Base-by-base conservation (phyloP, 2,797 vertebrate genomes). In the Clarias platycephalus region DNA sequence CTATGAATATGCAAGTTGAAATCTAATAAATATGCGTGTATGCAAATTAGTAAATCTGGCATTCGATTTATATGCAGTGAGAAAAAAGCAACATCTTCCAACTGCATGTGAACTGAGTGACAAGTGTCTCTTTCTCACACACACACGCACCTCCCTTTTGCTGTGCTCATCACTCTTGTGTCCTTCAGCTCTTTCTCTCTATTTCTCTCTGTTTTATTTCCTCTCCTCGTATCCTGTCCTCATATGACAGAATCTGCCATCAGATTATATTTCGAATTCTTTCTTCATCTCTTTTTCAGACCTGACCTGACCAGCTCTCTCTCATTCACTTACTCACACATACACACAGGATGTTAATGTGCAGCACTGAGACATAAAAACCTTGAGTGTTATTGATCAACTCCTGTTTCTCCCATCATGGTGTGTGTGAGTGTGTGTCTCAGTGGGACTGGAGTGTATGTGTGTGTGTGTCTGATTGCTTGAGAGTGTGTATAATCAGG, bases 401-500 rank as follows among this genome's bases (percentile, higher is more conserved):
- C 31, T 24, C 31, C 57, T 37, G 28, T 75, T 75, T 75, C 67
- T 40, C 20, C 20, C 20, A 2, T 13, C 20, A 60, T 72, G 4
- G 75, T 77, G 55, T 76, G 55, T 31, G 49, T 18, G 24, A 16
- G 72, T 55, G 44, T 26, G 28, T 34, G 55, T 76, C 7, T 58
- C 28, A 58, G 53, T 34, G 53, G 40, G 75, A 77, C 75, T 62
- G 5, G 55, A 55, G 8, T 55, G 49, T 67, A 15, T 67, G 31
- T 37, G 58, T 34, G 64, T n/a, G n/a, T 24, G 20, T 40, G 1
- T 74, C 74, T 77, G 28, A 24, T 77, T 77, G 55, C 74, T 53
- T 77, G 4, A 53, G 67, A 83, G 34, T 80, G 55, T 86, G 80
- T 83, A 62, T 80, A 62, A 64, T 80, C 57, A 49, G 78, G 58